Base-by-base conservation (phyloP, 2,113 vertebrate species). In the Platichthys stellatus region DNA sequence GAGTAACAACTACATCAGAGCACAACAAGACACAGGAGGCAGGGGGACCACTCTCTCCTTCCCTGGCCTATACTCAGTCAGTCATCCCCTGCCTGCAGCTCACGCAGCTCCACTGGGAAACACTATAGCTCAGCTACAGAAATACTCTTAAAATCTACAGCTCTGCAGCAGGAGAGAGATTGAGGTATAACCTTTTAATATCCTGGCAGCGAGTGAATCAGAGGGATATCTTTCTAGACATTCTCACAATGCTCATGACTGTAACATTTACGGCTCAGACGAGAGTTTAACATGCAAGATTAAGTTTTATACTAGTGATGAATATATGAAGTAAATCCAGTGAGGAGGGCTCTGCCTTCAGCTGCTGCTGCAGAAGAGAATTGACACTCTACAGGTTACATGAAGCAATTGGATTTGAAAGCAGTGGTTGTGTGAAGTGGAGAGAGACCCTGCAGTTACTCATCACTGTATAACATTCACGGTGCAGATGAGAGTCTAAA, bases 81-180 rank as follows among this genome's bases (percentile, higher is more conserved):
- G 58, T 76, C 63, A 31, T 76, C 63, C 56, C 26, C 63, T 72
- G 35, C 72, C 56, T 28, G 53, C 11, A 64, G 28, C 9, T 1
- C 18, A n/a, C 1, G 51, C 68, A 23, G 21, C 54, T 63, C 14
- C 61, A 43, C 43, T 7, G 12, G 12, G 17, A 69, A 43, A 60
- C 35, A 72, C 59, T 21, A 31, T n/a, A 24, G 24, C 53, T 56
- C 31, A 57, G 23, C 26, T 67, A 63, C 18, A 65, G 0, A 68
- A 20, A 3, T 7, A 35, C 21, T 57, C 53, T 54, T 66, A 18
- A 40, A 62, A 24, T 56, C 62, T 18, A 65, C 45, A 59, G 12
- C 6, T 69, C 4, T 5, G 5, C 28, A 31, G 28, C 28, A 31
- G 5, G 28, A 31, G 28, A 6, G 28, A 31, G 28, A 31, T 1